phyloP scores from a whole-genome alignment of 2,888 invertebrate genomes.

The Reticulitermes lucifugus region DNA sequence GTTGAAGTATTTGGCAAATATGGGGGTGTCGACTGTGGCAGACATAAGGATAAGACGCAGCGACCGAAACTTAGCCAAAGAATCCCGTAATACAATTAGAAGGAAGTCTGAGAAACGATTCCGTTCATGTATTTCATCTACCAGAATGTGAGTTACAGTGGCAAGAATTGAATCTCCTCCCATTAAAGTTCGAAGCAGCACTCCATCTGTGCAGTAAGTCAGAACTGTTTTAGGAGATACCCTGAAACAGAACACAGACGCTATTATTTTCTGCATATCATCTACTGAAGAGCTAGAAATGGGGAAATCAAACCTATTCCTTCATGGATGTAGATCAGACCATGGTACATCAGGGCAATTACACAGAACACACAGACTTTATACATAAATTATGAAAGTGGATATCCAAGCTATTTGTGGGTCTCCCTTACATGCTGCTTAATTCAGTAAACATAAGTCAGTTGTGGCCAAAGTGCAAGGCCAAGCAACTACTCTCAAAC shows the following conservation, averaged over 20 bases:
- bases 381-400: too few species aligned
- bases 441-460: too few species aligned
- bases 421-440: too few species aligned
- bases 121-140: conserved; percentile 97
- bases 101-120: conserved; percentile 89
- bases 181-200: conserved; percentile 89
- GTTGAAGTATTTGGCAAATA: conserved; percentile 87
- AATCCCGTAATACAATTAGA: conserved; percentile 84
- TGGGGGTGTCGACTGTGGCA: conserved; percentile 87
- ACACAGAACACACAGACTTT: too few species aligned
- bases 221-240: conserved; percentile 83
- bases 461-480: too few species aligned
- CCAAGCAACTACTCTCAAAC: too few species aligned
- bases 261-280: background rate
- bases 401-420: too few species aligned
- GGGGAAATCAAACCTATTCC: too few species aligned
- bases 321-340: too few species aligned
- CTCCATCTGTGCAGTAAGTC: conserved; percentile 93
- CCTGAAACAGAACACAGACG: conserved; percentile 61
- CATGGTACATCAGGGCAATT: too few species aligned
- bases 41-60: conserved; percentile 93
- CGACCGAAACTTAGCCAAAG: conserved; percentile 75
- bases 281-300: too few species aligned
- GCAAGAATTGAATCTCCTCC: conserved; percentile 77
- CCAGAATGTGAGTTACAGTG: conserved; percentile 85